Evolutionary conservation across 2,113 vertebrate genomes (phyloP).

Genomic region (Macquaria ambigua): DNA sequence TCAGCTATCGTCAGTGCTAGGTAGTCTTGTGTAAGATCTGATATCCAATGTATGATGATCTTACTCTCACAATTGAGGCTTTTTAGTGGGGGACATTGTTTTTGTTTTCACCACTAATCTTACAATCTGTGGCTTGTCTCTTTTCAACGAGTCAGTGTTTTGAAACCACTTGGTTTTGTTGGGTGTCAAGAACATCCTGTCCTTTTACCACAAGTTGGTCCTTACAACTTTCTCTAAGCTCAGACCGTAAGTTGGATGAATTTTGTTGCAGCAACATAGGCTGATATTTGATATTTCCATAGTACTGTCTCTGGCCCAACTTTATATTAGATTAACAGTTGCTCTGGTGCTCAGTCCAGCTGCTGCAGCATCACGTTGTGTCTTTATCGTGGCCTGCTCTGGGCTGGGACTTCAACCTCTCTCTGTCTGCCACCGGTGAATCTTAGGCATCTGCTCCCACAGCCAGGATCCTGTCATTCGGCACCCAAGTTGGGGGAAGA

Average conservation of each 20-base stretch:
- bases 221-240: not conserved
- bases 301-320: not conserved
- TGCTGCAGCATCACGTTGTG: slow-evolving; percentile 1
- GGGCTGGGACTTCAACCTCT: not conserved
- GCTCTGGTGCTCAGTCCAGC: slow-evolving; percentile 7
- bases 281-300: not conserved
- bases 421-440: slow-evolving; percentile 11
- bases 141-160: slow-evolving; percentile 5
- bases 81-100: not conserved
- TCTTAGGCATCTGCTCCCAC: slow-evolving; percentile 29
- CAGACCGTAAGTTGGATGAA: not conserved
- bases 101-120: slow-evolving; percentile 22
- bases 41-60: not conserved
- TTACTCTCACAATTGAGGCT: not conserved
- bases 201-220: slow-evolving; percentile 15
- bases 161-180: not conserved
- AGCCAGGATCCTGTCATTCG: slow-evolving; percentile 33
- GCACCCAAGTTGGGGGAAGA: slow-evolving; percentile 22
- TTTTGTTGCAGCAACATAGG: too few species aligned
- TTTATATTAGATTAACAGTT: slow-evolving; percentile 9
- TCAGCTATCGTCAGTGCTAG: not conserved
- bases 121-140: not conserved
- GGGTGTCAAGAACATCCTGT: not conserved
- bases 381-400: slow-evolving; percentile 16
- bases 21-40: slow-evolving; percentile 27